A percentile compares a stretch with the other conserved stretches of the same genome.
Conservation (phyloP, 2,888 invertebrate species). For the Hoplodrina blanda region DNA sequence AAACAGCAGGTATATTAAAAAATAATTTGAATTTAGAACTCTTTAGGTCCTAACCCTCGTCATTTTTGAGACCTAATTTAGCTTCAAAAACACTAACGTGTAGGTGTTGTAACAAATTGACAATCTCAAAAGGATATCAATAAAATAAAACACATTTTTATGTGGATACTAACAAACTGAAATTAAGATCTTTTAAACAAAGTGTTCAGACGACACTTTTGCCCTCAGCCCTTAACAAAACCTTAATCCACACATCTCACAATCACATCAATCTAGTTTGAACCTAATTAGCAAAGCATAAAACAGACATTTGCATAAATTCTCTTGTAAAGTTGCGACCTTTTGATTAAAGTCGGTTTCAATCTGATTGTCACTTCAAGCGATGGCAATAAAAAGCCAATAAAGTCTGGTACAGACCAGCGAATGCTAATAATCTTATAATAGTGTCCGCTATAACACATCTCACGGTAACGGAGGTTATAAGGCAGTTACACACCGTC, state of each 20-base stretch:
- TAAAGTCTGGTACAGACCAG: constrained; percentile 59
- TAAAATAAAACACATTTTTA: constrained; percentile 67
- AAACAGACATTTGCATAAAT: constrained; percentile 4
- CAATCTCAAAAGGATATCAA: constrained; percentile 66
- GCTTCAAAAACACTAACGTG: constrained; percentile 64
- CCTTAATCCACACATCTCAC: constrained; percentile 6
- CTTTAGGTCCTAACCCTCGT: constrained; percentile 49
- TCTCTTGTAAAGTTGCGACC: constrained; percentile 4
- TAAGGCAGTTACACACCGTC: constrained; percentile 47
- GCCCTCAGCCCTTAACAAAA: constrained; percentile 47
- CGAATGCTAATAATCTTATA: constrained; percentile 61
- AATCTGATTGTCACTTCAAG: constrained; percentile 69
- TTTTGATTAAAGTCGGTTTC: constrained; percentile 21
- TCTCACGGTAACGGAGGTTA: constrained; percentile 40
- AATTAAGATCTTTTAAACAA: constrained; percentile 72
- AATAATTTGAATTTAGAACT: constrained; percentile 51
- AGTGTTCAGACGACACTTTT: constrained; percentile 69
- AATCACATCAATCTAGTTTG: background rate
- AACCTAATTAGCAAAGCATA: background rate
- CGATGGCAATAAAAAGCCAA: constrained; percentile 66
- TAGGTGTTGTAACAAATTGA: constrained; percentile 73
- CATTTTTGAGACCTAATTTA: constrained; percentile 63
- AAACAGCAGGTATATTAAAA: constrained; percentile 56
- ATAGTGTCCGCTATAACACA: constrained; percentile 49
- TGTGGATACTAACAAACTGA: constrained; percentile 67